A percentile compares a stretch with the other conserved stretches of the same genome.
Evolutionary conservation across 2,888 invertebrate genomes (phyloP).

Genomic region (Antheraea yamamai): DNA sequence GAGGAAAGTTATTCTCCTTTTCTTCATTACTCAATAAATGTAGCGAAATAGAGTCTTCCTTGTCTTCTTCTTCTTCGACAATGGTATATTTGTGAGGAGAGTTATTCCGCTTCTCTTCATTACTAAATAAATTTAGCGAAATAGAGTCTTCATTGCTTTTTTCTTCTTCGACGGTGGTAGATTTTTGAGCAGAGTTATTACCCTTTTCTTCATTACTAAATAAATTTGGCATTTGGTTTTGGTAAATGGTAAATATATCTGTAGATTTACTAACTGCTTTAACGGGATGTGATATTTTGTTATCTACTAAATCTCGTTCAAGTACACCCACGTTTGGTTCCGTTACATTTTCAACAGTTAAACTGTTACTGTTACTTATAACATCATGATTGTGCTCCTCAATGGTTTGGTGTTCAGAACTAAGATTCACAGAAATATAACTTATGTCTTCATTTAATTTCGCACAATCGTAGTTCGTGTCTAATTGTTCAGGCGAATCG

Average conservation of each 20-base stretch:
- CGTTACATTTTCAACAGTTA: background rate
- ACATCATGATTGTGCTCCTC: background rate
- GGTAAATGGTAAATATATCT: background rate
- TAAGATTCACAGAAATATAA: background rate
- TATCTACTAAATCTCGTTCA: background rate
- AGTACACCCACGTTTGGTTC: background rate
- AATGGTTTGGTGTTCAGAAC: background rate
- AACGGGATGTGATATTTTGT: background rate
- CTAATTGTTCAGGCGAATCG: background rate
- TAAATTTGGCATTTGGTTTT: background rate
- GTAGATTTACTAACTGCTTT: background rate
- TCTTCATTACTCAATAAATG: background rate
- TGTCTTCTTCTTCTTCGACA: background rate
- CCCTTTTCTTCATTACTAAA: background rate
- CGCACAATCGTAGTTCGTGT: background rate
- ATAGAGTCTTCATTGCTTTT: background rate
- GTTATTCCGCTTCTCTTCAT: background rate
- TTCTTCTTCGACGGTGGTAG: background rate
- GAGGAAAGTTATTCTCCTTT: background rate
- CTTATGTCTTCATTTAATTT: background rate
- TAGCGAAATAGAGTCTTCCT: no score
- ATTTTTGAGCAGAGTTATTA: background rate
- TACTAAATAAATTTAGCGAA: background rate
- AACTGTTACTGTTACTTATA: background rate
- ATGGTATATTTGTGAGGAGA: background rate